phyloP scores from a whole-genome alignment of 2,888 invertebrate species.

The Dynastes hyllus region DNA sequence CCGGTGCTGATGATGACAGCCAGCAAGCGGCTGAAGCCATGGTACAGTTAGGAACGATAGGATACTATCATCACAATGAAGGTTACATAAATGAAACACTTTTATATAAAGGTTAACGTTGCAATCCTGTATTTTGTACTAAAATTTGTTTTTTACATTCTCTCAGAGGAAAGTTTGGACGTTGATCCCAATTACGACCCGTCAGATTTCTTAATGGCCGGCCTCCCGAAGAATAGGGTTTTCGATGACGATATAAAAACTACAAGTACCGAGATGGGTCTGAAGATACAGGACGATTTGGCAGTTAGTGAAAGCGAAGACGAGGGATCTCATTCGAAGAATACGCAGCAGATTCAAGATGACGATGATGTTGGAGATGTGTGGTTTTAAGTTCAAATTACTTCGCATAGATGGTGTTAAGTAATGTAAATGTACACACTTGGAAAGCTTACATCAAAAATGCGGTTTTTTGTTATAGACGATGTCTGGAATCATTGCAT shows the following conservation, averaged over 20 bases:
- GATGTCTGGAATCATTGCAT: too few species aligned
- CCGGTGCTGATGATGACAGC: conserved; percentile 65
- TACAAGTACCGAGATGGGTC: conserved; percentile 62
- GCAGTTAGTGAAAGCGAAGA: conserved; percentile 87
- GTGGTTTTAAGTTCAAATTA: conserved; percentile 73
- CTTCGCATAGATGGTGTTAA: neutral
- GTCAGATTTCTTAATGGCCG: conserved; percentile 84
- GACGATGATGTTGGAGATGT: conserved; percentile 75
- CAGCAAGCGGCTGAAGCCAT: conserved; percentile 86
- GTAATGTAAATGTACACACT: neutral
- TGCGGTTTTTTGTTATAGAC: too few species aligned
- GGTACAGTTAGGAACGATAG: conserved; percentile 82
- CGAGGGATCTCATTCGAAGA: conserved; percentile 66
- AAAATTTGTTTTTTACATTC: neutral
- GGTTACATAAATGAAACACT: conserved; percentile 62
- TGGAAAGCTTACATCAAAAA: neutral
- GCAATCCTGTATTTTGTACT: neutral
- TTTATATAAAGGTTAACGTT: conserved; percentile 63
- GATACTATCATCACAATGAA: conserved; percentile 74
- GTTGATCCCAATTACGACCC: conserved; percentile 90
- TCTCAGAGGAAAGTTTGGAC: conserved; percentile 80
- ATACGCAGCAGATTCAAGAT: conserved; percentile 63
- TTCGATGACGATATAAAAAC: conserved; percentile 59
- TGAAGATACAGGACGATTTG: conserved; percentile 82
- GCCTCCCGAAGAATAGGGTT: conserved; percentile 65